phyloP scores from a whole-genome alignment of 2,888 invertebrate genomes.

The Latheticus oryzae region DNA sequence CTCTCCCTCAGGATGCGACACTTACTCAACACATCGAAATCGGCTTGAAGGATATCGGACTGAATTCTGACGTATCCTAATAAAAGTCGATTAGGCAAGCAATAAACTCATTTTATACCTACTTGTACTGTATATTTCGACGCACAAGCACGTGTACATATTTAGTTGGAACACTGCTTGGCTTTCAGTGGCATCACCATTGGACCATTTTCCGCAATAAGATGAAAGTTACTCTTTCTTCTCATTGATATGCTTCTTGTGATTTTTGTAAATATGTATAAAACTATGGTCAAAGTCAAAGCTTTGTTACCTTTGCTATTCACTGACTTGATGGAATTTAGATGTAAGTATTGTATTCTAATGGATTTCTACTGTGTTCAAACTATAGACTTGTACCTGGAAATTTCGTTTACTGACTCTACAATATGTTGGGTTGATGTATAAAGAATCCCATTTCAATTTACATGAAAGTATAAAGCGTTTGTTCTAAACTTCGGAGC shows the following conservation, averaged over 20 bases:
- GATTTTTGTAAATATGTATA: constrained; percentile 39
- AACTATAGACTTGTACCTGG: constrained; percentile 18
- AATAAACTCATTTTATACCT: constrained; percentile 32
- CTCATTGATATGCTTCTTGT: constrained; percentile 27
- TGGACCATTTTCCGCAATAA: constrained; percentile 18
- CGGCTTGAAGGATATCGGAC: constrained; percentile 73
- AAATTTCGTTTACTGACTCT: constrained; percentile 8
- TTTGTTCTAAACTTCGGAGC: constrained; percentile 49
- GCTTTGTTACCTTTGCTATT: constrained; percentile 29
- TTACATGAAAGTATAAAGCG: constrained; percentile 43
- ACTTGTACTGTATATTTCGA: constrained; percentile 14
- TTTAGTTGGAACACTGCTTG: background rate
- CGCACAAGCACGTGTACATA: constrained; percentile 24
- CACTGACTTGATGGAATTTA: constrained; percentile 22
- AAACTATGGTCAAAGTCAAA: constrained; percentile 16
- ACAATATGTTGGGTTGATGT: constrained; percentile 18
- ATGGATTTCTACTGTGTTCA: constrained; percentile 30
- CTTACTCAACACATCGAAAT: constrained; percentile 77
- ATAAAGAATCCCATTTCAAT: constrained; percentile 35
- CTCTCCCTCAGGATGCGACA: constrained; percentile 70
- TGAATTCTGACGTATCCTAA: constrained; percentile 61
- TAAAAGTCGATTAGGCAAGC: constrained; percentile 27
- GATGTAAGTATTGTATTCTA: constrained; percentile 24
- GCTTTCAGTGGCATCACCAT: too few species aligned
- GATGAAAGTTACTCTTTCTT: constrained; percentile 3